These are phyloP conservation scores for Norana najaformis DNA, from an alignment of 2,888 invertebrate genomes.

Conservation along the genomic window DNA sequence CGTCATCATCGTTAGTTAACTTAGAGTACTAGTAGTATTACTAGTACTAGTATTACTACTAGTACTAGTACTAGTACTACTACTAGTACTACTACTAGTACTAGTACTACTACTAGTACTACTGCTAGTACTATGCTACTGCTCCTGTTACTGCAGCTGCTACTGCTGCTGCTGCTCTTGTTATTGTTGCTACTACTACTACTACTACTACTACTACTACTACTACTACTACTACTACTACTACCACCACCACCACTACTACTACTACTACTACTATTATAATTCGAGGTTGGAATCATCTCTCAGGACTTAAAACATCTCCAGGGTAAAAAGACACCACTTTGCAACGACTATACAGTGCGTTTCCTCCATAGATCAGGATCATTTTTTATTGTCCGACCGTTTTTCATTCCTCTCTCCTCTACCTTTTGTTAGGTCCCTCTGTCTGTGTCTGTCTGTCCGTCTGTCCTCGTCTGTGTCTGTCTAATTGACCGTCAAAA, in stretches of 20 bases:
- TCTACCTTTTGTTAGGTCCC: background rate
- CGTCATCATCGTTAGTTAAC: background rate
- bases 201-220: constrained; percentile 41
- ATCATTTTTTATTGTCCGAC: background rate
- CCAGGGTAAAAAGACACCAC: background rate
- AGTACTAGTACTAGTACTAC: background rate
- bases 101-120: constrained; percentile 43
- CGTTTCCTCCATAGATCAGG: too few relatives aligned
- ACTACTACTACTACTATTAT: constrained; percentile 32
- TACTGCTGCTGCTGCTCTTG: constrained; percentile 35
- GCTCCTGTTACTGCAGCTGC: constrained; percentile 41
- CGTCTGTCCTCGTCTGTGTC: background rate
- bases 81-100: constrained; percentile 40
- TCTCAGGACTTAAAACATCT: background rate
- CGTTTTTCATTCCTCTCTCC: background rate
- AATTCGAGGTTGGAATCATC: background rate
- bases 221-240: constrained; percentile 31
- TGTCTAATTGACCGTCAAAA: background rate
- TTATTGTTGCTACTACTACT: constrained; percentile 39
- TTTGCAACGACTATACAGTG: background rate
- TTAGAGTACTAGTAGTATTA: background rate
- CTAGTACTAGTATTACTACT: background rate
- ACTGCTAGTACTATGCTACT: constrained; percentile 41
- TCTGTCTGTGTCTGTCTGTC: background rate
- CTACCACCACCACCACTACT: background rate